These are phyloP conservation scores for Carlito syrichta DNA, from an alignment of 2,113 vertebrate genomes.

Conservation along the genomic window DNA sequence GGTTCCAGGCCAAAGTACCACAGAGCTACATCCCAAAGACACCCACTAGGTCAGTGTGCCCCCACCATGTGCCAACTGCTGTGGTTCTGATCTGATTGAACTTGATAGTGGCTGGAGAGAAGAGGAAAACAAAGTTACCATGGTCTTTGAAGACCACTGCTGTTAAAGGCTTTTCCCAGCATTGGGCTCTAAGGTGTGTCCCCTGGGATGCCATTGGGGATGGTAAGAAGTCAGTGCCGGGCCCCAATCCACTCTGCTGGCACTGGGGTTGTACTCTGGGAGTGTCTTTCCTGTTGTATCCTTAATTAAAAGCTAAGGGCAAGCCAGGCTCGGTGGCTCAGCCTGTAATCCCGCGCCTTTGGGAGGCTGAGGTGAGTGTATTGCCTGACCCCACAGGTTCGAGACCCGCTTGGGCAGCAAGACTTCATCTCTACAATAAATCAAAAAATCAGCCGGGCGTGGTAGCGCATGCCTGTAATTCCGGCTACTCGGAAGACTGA, in stretches of 20 bases:
- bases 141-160: not conserved
- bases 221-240: fast-evolving
- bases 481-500: too few relatives aligned
- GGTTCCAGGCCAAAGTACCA: not conserved
- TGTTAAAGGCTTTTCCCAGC: not conserved
- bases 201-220: not conserved
- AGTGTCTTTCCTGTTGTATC: not conserved
- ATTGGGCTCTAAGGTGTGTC: not conserved
- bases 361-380: too few relatives aligned
- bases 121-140: not conserved
- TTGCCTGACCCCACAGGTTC: too few relatives aligned
- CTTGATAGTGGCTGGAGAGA: not conserved
- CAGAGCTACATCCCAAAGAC: not conserved
- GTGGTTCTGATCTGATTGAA: not conserved
- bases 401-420: too few relatives aligned
- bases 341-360: too few relatives aligned
- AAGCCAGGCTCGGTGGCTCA: too few relatives aligned
- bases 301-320: not conserved
- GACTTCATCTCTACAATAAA: too few relatives aligned
- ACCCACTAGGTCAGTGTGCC: not conserved
- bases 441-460: too few relatives aligned
- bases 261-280: not conserved
- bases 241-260: fast-evolving
- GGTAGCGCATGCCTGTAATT: too few relatives aligned
- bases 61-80: not conserved